These are phyloP conservation scores for Noctuana brunneofusca DNA, from an alignment of 2,888 invertebrate species.

Conservation along the genomic window DNA sequence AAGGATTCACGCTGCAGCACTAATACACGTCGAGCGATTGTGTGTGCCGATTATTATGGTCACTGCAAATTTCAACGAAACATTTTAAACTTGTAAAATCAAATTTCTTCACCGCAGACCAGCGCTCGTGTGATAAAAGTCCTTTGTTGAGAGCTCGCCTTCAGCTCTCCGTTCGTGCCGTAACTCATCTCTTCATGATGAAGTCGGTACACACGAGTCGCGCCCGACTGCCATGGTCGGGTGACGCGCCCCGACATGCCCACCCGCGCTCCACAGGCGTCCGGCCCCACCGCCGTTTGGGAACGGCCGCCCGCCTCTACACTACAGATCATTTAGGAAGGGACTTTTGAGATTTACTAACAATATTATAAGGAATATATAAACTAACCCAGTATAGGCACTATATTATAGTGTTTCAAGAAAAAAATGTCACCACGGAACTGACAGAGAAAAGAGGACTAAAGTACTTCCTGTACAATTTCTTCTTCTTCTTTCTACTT, in stretches of 20 bases:
- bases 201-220: conserved; percentile 14
- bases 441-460: no score
- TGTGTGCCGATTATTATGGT: conserved; percentile 1
- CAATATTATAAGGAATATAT: background rate
- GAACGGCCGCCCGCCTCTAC: conserved; percentile 23
- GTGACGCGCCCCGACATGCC: conserved; percentile 11
- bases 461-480: no score
- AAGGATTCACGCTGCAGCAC: conserved; percentile 6
- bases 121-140: no score
- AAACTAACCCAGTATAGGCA: background rate
- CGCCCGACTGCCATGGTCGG: background rate
- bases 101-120: background rate
- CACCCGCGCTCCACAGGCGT: no score
- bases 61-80: background rate
- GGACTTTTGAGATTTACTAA: background rate
- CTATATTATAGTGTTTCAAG: background rate
- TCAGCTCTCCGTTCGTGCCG: no score
- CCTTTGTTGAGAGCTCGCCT: background rate
- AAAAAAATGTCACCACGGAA: no score
- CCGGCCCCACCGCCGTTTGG: conserved; percentile 25
- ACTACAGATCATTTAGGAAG: background rate
- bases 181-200: no score
- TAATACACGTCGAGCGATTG: background rate
- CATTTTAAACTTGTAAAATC: background rate
- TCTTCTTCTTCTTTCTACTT: no score